Conservation (phyloP, 2,113 vertebrate genomes). For the Caloenas nicobarica region DNA sequence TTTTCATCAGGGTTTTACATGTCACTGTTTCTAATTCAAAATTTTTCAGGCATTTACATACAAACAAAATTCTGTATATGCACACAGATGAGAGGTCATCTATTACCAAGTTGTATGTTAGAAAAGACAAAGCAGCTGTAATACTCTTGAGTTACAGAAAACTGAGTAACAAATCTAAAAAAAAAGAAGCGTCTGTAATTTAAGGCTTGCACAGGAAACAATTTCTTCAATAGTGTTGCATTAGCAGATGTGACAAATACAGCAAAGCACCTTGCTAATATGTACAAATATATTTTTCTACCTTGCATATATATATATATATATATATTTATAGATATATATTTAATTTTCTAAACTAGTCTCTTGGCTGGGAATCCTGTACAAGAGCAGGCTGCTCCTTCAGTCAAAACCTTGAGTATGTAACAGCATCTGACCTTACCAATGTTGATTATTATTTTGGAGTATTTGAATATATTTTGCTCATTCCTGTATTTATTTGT, state of each 20-base stretch:
- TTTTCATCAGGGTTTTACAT: conserved; percentile 61
- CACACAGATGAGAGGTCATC: background rate
- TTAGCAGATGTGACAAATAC: background rate
- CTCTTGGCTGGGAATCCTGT: background rate
- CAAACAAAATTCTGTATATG: conserved; percentile 41
- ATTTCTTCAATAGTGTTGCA: background rate
- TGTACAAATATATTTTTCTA: background rate
- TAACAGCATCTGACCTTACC: background rate
- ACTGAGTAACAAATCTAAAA: background rate
- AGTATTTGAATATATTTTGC: background rate
- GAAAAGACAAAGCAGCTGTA: background rate
- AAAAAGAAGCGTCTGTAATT: background rate
- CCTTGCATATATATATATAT: background rate
- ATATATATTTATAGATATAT: too few relatives aligned
- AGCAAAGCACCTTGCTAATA: background rate
- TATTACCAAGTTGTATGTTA: background rate
- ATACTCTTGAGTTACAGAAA: background rate
- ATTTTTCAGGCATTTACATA: conserved; percentile 41
- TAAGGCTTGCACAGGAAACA: background rate
- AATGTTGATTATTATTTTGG: background rate
- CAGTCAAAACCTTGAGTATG: background rate
- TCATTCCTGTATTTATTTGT: background rate
- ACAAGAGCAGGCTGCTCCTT: background rate
- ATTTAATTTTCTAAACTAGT: background rate
- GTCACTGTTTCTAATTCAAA: conserved; percentile 45